Percentiles rank a stretch among this genome's conserved stretches.
phyloP scores from a whole-genome alignment of 2,888 invertebrate genomes.

The Agriotes lineatus region DNA sequence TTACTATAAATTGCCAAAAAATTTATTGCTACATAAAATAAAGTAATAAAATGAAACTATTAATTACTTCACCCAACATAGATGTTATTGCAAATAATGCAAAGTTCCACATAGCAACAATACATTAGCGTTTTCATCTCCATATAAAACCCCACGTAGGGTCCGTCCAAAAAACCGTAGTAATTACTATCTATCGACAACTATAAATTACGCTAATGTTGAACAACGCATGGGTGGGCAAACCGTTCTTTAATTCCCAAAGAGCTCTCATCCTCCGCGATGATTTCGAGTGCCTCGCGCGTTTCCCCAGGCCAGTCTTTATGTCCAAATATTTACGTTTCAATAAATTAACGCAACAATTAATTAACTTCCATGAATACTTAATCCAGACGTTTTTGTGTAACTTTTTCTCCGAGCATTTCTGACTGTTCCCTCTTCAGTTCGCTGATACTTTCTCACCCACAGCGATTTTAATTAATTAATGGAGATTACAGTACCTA shows the following conservation, averaged over 20 bases:
- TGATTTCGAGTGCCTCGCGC: not conserved
- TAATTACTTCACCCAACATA: too few relatives aligned
- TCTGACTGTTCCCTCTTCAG: not conserved
- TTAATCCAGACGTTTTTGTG: constrained; percentile 2
- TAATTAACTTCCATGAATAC: not conserved
- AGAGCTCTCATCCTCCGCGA: constrained; percentile 38
- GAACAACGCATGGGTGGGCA: constrained; percentile 63
- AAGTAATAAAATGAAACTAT: too few relatives aligned
- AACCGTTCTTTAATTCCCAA: constrained; percentile 61
- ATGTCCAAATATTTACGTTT: constrained; percentile 17
- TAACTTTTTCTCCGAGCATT: not conserved
- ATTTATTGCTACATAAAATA: too few relatives aligned
- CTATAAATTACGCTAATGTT: constrained; percentile 62
- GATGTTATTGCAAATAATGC: too few relatives aligned
- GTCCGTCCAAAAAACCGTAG: constrained; percentile 53
- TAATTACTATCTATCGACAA: constrained; percentile 62
- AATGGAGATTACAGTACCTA: not conserved
- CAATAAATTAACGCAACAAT: constrained; percentile 14
- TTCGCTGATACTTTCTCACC: not conserved
- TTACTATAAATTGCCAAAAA: too few relatives aligned
- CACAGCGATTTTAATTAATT: constrained; percentile 8
- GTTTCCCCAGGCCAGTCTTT: constrained; percentile 1
- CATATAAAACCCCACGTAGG: too few relatives aligned
- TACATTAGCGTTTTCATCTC: too few relatives aligned
- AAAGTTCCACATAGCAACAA: too few relatives aligned